Evolutionary conservation across 2,797 vertebrate genomes (phyloP).

Genomic region (Paedocypris micromegethes): DNA sequence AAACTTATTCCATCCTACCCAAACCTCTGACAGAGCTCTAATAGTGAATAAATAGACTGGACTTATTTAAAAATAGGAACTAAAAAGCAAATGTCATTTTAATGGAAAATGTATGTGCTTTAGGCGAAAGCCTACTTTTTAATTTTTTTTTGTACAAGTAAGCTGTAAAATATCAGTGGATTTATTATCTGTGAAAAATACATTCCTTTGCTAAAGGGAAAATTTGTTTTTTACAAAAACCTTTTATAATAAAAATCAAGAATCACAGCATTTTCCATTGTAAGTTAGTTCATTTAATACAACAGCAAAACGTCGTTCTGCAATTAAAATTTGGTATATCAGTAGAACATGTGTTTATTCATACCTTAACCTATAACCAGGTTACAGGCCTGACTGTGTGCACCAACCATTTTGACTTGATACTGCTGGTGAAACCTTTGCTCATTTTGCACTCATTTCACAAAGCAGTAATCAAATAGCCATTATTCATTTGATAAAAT

Average conservation of each 20-base stretch:
- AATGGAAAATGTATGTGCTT: constrained; percentile 47
- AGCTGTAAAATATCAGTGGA: too few species aligned
- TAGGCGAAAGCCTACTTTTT: constrained; percentile 58
- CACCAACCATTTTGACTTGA: constrained; percentile 71
- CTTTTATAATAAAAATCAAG: constrained; percentile 53
- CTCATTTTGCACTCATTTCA: constrained; percentile 63
- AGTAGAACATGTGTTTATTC: constrained; percentile 64
- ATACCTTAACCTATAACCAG: constrained; percentile 65
- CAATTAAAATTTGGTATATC: constrained; percentile 53
- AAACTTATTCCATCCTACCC: constrained; percentile 61
- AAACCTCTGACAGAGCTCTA: constrained; percentile 61
- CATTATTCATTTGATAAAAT: constrained; percentile 71
- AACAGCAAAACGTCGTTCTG: constrained; percentile 58
- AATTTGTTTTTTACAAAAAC: constrained; percentile 50
- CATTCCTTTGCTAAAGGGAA: constrained; percentile 40
- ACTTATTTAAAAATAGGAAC: constrained; percentile 65
- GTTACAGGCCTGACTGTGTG: constrained; percentile 69
- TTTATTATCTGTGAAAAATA: constrained; percentile 32
- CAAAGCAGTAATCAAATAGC: constrained; percentile 63
- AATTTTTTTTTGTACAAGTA: constrained; percentile 44
- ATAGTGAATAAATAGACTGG: constrained; percentile 73
- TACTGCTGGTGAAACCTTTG: constrained; percentile 74
- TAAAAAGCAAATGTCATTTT: constrained; percentile 65
- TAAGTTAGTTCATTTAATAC: constrained; percentile 52
- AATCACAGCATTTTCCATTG: constrained; percentile 53